Conservation (phyloP, 2,888 invertebrate genomes). For the Cremastobaeus sp. region DNA sequence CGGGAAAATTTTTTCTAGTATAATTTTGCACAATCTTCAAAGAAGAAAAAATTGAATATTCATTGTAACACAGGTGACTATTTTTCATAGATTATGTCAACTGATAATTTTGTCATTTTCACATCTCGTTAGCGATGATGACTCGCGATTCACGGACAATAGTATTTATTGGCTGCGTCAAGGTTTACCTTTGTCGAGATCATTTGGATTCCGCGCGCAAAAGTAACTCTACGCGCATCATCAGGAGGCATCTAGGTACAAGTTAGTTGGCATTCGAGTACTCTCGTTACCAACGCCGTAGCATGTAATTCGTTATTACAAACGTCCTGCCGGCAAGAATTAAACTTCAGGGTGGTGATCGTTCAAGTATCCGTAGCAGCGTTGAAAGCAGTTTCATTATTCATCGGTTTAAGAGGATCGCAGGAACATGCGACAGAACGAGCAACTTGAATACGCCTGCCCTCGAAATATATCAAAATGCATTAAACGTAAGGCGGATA, state of each 20-base stretch:
- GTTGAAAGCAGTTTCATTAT: constrained; percentile 67
- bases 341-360: constrained; percentile 62
- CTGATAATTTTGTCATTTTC: constrained; percentile 47
- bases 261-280: constrained; percentile 49
- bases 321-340: constrained; percentile 62
- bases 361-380: constrained; percentile 59
- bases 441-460: constrained; percentile 15
- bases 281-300: constrained; percentile 62
- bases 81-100: too few relatives aligned
- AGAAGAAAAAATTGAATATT: background rate
- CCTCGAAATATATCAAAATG: constrained; percentile 49
- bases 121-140: constrained; percentile 38
- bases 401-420: constrained; percentile 62
- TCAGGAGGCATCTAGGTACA: constrained; percentile 37
- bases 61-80: too few relatives aligned
- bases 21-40: too few relatives aligned
- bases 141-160: constrained; percentile 51
- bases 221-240: constrained; percentile 42
- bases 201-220: constrained; percentile 37
- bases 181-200: constrained; percentile 29
- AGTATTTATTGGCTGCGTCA: constrained; percentile 44
- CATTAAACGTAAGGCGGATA: constrained; percentile 55
- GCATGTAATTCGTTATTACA: constrained; percentile 70
- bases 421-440: constrained; percentile 10
- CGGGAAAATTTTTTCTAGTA: too few relatives aligned